Evolutionary conservation across 2,113 vertebrate genomes (phyloP), one percentile per base, ranked within the genome.

Genomic region (Thunnus thynnus): DNA sequence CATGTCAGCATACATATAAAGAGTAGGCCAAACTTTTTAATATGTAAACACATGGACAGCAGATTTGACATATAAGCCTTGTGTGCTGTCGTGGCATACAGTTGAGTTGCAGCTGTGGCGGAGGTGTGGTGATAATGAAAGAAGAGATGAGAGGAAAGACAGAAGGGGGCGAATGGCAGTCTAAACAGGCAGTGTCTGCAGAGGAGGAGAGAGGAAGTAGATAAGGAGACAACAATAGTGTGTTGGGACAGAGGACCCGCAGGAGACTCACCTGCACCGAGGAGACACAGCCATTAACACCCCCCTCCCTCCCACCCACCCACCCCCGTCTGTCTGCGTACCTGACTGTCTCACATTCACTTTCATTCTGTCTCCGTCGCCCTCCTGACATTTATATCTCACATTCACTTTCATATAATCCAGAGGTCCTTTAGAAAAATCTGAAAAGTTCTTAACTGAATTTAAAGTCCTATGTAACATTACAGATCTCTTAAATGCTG

Each of bases 141-240:
- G 67, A 65, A 66, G 67, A 87, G 81, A 84, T 72, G 78, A 73
- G 76, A 78, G 76, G 80, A 55, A 72, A 67, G 77, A 51, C 77
- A 80, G 76, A 22, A 68, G 82, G 57, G 55, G 25, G 30, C 52
- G 22, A 63, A 65, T 52, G 1, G 87, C 86, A 96, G 94, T 92
- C 94, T 93, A 94, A 96, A 96, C 94, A 95, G 88, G 50, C 80
- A 36, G 78, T 18, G 85, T 90, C 86, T 91, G 87, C 73, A 55
- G 84, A 79, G 77, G 80, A 90, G 82, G 82, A 80, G 86, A 91
- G 87, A 86, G 95, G 94, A 95, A 94, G 92, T 85, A 94, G 92
- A 95, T 95, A 93, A 94, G 89, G 84, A 88, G 87, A 94, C 94
- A 94, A 94, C 94, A 94, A 94, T 90, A 70, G 90, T 72, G 88